These are phyloP conservation scores for Lota lota DNA, from an alignment of 2,113 vertebrate genomes.

Conservation along the genomic window DNA sequence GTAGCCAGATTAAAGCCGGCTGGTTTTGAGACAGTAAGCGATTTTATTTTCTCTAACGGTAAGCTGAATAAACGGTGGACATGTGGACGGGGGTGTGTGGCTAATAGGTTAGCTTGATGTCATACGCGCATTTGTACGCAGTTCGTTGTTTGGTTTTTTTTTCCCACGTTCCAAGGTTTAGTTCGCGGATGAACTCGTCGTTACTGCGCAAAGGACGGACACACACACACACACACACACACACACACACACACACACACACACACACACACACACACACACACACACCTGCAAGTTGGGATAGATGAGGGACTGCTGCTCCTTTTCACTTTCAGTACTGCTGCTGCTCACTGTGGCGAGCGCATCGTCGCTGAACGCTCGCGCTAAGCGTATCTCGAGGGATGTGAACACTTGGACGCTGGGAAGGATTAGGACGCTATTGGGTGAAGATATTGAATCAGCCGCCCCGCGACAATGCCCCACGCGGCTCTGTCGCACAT, in stretches of 20 bases:
- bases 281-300: slow-evolving; percentile 59
- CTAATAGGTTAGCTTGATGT: too few relatives aligned
- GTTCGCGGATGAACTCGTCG: too few relatives aligned
- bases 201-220: background rate
- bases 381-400: slow-evolving; percentile 58
- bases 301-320: slow-evolving; percentile 21
- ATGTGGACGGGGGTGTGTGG: background rate
- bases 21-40: background rate
- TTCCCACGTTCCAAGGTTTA: too few relatives aligned
- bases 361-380: slow-evolving; percentile 8
- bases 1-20: slow-evolving; percentile 38
- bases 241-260: slow-evolving; percentile 32
- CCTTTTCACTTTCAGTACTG: slow-evolving; percentile 51
- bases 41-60: slow-evolving; percentile 23
- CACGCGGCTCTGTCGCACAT: slow-evolving; percentile 38
- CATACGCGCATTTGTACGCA: too few relatives aligned
- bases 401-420: slow-evolving; percentile 48
- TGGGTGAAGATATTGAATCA: slow-evolving; percentile 19
- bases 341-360: background rate
- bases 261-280: background rate
- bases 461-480: slow-evolving; percentile 50
- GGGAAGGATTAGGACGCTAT: slow-evolving; percentile 59
- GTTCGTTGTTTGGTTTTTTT: too few relatives aligned
- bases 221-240: background rate
- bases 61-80: slow-evolving; percentile 30